Percentiles rank a stretch among this genome's conserved stretches.
Conservation (phyloP, 2,113 vertebrate species). For the Brienomyrus brachyistius region DNA sequence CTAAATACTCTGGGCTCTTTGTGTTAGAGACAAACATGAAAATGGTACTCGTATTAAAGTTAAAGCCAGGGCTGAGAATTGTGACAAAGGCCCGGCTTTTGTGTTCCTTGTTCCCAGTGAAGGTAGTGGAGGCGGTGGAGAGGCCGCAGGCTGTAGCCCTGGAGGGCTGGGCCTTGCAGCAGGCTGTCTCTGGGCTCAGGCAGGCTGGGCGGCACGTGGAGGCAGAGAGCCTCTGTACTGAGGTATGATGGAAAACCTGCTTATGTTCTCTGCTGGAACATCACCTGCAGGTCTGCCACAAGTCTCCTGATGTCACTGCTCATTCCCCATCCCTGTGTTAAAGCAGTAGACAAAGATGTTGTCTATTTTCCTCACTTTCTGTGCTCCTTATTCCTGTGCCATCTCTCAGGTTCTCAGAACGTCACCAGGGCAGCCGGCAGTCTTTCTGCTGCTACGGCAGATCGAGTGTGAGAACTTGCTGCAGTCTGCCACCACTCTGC, state of each 20-base stretch:
- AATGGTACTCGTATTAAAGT: not conserved
- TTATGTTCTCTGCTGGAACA: not conserved
- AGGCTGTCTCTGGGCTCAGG: slow-evolving; percentile 73
- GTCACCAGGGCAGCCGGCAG: slow-evolving; percentile 70
- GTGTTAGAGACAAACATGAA: not conserved
- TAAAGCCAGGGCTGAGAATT: not conserved
- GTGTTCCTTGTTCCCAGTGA: slow-evolving; percentile 57
- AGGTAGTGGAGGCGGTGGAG: slow-evolving; percentile 53
- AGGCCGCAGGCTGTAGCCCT: slow-evolving; percentile 59
- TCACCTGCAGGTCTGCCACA: not conserved
- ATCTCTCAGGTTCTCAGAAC: slow-evolving; percentile 68
- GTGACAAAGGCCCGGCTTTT: not conserved
- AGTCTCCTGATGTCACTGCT: not conserved
- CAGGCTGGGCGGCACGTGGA: slow-evolving; percentile 67
- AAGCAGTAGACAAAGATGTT: not conserved
- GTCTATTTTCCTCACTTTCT: not conserved
- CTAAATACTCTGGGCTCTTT: not conserved
- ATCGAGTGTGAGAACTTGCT: slow-evolving; percentile 81
- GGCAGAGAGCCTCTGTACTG: slow-evolving; percentile 81
- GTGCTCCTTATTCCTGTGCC: not conserved
- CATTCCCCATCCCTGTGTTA: not conserved
- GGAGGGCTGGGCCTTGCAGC: slow-evolving; percentile 81
- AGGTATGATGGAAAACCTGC: slow-evolving; percentile 59
- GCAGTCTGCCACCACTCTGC: slow-evolving; percentile 60
- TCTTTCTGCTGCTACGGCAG: slow-evolving; percentile 78